These are phyloP conservation scores for Micrasema minimum DNA, from an alignment of 1,140 invertebrate genomes.

Conservation along the genomic window DNA sequence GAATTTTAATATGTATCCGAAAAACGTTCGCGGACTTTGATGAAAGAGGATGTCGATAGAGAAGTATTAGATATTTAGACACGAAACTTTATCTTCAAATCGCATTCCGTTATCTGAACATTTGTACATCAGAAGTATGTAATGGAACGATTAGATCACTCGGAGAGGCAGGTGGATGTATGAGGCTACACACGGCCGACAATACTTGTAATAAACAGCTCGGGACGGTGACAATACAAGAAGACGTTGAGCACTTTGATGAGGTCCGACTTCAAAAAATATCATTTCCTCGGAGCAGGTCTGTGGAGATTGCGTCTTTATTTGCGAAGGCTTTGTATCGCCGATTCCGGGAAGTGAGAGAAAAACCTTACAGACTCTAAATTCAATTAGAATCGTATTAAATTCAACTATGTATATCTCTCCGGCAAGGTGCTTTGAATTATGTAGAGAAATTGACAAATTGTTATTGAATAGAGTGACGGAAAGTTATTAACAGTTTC, in stretches of 20 bases:
- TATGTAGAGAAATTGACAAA: no score
- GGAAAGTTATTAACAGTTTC: no score
- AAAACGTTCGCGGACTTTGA: conserved; percentile 28
- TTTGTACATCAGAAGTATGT: conserved; percentile 41
- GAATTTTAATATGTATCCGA: conserved; percentile 1
- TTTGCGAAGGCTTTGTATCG: conserved; percentile 12
- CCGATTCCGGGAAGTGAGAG: conserved; percentile 9
- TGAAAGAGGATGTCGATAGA: neutral
- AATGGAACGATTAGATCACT: conserved; percentile 45
- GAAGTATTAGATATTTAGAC: conserved; percentile 7
- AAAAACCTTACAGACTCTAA: neutral
- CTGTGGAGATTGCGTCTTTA: conserved; percentile 22
- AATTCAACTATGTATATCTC: no score
- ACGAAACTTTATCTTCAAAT: conserved; percentile 34
- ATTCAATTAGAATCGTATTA: no score
- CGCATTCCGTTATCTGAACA: conserved; percentile 50
- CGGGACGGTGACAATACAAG: conserved; percentile 24
- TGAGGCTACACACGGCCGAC: neutral
- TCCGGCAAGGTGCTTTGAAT: no score
- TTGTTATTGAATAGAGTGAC: no score
- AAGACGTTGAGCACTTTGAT: conserved; percentile 16
- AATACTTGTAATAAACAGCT: conserved; percentile 23
- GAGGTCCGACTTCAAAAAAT: conserved; percentile 27
- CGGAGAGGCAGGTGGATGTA: conserved; percentile 27
- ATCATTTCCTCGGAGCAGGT: neutral